Percentiles rank a stretch among this genome's conserved stretches.
These are phyloP conservation scores for Andrena haemorrhoa DNA, from an alignment of 2,888 invertebrate genomes.

Conservation along the genomic window DNA sequence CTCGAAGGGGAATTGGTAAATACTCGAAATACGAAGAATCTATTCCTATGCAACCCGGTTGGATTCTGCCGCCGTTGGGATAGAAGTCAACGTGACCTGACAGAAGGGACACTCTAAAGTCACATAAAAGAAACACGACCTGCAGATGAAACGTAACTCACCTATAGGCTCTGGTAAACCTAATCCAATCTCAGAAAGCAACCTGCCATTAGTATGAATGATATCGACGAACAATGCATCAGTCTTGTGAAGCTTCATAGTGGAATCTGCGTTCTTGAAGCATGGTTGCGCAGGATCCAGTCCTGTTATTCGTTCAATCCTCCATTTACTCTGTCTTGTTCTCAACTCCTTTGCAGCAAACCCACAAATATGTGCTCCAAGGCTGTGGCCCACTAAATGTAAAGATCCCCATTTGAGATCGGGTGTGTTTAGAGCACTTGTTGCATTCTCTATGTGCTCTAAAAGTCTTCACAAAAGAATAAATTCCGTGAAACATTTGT, in stretches of 20 bases:
- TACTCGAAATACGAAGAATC: constrained; percentile 79
- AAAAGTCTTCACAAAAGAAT: constrained; percentile 83
- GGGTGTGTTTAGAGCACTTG: constrained; percentile 82
- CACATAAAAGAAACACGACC: background rate
- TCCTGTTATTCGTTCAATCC: constrained; percentile 84
- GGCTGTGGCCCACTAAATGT: constrained; percentile 88
- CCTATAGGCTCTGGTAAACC: constrained; percentile 87
- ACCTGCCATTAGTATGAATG: constrained; percentile 88
- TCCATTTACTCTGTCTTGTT: constrained; percentile 79
- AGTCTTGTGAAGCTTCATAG: constrained; percentile 86
- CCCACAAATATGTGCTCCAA: constrained; percentile 88
- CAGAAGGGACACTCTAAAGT: background rate
- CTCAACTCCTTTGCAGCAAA: constrained; percentile 86
- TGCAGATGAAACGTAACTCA: constrained; percentile 67
- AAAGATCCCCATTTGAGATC: constrained; percentile 77
- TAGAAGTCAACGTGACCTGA: constrained; percentile 89
- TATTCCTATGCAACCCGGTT: constrained; percentile 87
- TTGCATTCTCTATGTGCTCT: constrained; percentile 84
- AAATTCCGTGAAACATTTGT: background rate
- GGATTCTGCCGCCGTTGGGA: constrained; percentile 89
- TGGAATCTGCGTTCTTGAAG: constrained; percentile 85
- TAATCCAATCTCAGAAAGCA: constrained; percentile 86
- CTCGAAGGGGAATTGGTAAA: constrained; percentile 81
- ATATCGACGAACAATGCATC: constrained; percentile 88
- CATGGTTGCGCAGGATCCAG: constrained; percentile 89